Evolutionary conservation across 2,797 vertebrate species (phyloP).

Genomic region (Trematomus bernacchii): DNA sequence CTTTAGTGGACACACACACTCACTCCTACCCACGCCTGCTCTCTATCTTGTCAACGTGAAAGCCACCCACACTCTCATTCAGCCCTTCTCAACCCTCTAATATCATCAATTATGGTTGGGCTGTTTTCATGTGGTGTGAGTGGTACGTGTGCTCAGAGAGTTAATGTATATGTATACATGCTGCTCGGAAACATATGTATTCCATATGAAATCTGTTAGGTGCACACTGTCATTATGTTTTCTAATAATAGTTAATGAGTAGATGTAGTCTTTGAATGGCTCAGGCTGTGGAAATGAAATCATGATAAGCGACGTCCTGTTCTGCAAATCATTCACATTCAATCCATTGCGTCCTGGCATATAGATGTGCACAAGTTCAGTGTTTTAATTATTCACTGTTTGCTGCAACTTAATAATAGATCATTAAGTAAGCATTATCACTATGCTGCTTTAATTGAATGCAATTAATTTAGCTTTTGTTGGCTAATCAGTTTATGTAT

Average conservation of each 20-base stretch:
- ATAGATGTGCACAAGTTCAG: not conserved
- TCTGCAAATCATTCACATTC: slow-evolving; percentile 5
- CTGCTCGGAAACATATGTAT: slow-evolving; percentile 34
- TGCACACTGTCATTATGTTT: slow-evolving; percentile 27
- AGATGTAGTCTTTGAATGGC: not conserved
- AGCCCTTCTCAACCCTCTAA: slow-evolving; percentile 25
- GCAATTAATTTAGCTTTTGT: slow-evolving; percentile 48
- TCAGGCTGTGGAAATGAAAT: not conserved
- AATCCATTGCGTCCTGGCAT: not conserved
- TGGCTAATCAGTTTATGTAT: slow-evolving; percentile 44
- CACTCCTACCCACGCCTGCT: slow-evolving; percentile 4
- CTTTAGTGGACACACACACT: slow-evolving; percentile 16
- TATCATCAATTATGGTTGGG: slow-evolving; percentile 18
- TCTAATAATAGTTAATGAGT: slow-evolving; percentile 36
- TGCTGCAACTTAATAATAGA: slow-evolving; percentile 31
- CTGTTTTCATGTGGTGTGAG: slow-evolving; percentile 50
- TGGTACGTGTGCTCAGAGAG: slow-evolving; percentile 1
- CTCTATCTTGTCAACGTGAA: slow-evolving; percentile 12
- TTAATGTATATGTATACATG: not conserved
- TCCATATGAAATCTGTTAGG: slow-evolving; percentile 40
- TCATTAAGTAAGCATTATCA: slow-evolving; percentile 31
- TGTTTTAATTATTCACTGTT: slow-evolving; percentile 29
- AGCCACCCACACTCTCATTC: slow-evolving; percentile 21
- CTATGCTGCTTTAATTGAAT: slow-evolving; percentile 37
- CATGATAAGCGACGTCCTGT: not conserved